Evolutionary conservation across 2,888 invertebrate genomes (phyloP), one percentile per base, ranked within the genome.

Genomic region (Rugalucina vietnamica): DNA sequence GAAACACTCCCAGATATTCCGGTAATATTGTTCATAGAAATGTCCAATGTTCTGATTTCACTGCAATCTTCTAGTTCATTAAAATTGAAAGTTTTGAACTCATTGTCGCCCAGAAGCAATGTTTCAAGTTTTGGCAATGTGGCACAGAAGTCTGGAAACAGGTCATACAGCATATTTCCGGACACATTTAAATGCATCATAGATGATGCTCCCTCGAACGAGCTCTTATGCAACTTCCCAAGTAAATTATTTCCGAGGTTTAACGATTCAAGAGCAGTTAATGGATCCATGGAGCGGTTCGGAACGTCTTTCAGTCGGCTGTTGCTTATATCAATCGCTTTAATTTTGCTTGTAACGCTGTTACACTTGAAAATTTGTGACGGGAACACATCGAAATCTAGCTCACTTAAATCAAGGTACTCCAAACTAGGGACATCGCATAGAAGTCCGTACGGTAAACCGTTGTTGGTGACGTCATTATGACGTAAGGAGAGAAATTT

Each of bases 131-230:
- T 82, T 1, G 76, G 81, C 39, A 87, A 49, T 29, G 77, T 80
- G 29, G 72, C 76, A 70, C 87, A 87, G 29, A 87, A 82, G 60
- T 84, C 57, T 8, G 82, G 82, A 60, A 84, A 84, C 14, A 87
- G 29, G 34, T 78, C 32, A 2, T 27, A 34, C 60, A 87, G 37
- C 21, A 29, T 29, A 37, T 81, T 81, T 12, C 76, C 27, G 3
- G 84, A 82, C 18, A 87, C 34, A 36, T 84, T 79, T 29, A 87
- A 65, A 78, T 78, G 74, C 36, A 76, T 39, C 14, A 87, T 54
- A 0, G 78, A 72, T 5, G 34, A 32, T 0, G 72, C 76, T 4
- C 87, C 87, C 29, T 65, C 69, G 21, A 87, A 79, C 4, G 87
- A 78, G 8, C n/a, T 71, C 60, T 84, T 84, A 21, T 77, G 73